A percentile compares a stretch with the other conserved stretches of the same genome.
Evolutionary conservation across 2,888 invertebrate genomes (phyloP).

Genomic region (Synanthedon andrenaeformis): DNA sequence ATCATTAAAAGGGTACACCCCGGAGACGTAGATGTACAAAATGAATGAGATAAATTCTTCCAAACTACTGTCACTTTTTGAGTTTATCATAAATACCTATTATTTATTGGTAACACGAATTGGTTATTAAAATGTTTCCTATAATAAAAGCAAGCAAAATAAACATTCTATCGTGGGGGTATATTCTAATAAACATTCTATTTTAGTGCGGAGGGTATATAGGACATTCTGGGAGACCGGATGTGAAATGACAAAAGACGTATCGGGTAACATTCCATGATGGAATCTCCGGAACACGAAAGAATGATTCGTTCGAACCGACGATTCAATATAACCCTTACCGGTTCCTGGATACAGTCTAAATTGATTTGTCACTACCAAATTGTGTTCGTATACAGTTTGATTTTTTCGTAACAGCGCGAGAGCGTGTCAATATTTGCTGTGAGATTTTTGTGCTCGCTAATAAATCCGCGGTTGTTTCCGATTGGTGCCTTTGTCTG

Average conservation of each 20-base stretch:
- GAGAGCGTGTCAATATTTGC: conserved; percentile 10
- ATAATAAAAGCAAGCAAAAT: background rate
- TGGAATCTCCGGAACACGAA: conserved; percentile 14
- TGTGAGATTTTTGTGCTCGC: conserved; percentile 8
- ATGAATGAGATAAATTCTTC: too few relatives aligned
- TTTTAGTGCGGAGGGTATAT: background rate
- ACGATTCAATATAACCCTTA: background rate
- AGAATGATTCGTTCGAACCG: conserved; percentile 4
- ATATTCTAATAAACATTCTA: background rate
- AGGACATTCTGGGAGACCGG: conserved; percentile 12
- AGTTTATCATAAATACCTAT: too few relatives aligned
- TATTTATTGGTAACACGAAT: too few relatives aligned
- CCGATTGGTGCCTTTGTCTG: background rate
- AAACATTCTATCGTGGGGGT: background rate
- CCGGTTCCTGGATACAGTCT: background rate
- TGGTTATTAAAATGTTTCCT: too few relatives aligned
- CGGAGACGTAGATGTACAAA: too few relatives aligned
- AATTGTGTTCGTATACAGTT: background rate
- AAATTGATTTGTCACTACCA: background rate
- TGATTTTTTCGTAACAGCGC: conserved; percentile 5
- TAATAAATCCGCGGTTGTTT: background rate
- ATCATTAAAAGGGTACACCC: too few relatives aligned
- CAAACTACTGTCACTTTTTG: too few relatives aligned
- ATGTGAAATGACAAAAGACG: conserved; percentile 48
- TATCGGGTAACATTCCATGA: conserved; percentile 29